These are phyloP conservation scores for Pleuronectes platessa DNA, from an alignment of 2,113 vertebrate genomes.

Conservation along the genomic window DNA sequence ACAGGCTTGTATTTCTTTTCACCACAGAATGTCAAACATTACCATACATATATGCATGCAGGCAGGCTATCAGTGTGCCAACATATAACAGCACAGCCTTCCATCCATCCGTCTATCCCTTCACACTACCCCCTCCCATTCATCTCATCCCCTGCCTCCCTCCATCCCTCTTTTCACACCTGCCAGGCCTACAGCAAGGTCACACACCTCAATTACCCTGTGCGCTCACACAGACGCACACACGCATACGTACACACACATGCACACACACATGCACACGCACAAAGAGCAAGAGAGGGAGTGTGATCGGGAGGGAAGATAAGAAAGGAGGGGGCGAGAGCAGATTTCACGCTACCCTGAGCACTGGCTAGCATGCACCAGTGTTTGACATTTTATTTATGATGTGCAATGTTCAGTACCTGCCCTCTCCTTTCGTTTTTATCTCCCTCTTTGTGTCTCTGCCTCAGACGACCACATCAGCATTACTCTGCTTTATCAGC, in stretches of 20 bases:
- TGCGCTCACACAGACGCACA: slow-evolving; percentile 19
- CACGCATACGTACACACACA: neutral
- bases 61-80: slow-evolving; percentile 38
- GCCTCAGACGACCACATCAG: slow-evolving; percentile 6
- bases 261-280: slow-evolving; percentile 4
- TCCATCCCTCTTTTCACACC: slow-evolving; percentile 69
- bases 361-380: slow-evolving; percentile 70
- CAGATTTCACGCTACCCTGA: slow-evolving; percentile 78
- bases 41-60: slow-evolving; percentile 58
- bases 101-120: slow-evolving; percentile 41
- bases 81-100: slow-evolving; percentile 39
- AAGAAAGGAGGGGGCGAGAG: slow-evolving; percentile 61
- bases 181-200: slow-evolving; percentile 79
- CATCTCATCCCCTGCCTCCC: slow-evolving; percentile 47
- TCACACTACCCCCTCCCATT: slow-evolving; percentile 4
- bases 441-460: slow-evolving; percentile 42
- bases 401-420: slow-evolving; percentile 66
- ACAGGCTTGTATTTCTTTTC: slow-evolving; percentile 40
- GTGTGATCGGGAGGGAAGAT: slow-evolving; percentile 57
- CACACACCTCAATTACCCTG: slow-evolving; percentile 78
- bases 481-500: neutral
- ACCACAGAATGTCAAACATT: slow-evolving; percentile 50
- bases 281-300: slow-evolving; percentile 49
- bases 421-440: slow-evolving; percentile 36
- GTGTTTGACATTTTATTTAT: slow-evolving; percentile 81